Conservation (phyloP, 2,797 vertebrate species). For the Moxostoma hubbsi region DNA sequence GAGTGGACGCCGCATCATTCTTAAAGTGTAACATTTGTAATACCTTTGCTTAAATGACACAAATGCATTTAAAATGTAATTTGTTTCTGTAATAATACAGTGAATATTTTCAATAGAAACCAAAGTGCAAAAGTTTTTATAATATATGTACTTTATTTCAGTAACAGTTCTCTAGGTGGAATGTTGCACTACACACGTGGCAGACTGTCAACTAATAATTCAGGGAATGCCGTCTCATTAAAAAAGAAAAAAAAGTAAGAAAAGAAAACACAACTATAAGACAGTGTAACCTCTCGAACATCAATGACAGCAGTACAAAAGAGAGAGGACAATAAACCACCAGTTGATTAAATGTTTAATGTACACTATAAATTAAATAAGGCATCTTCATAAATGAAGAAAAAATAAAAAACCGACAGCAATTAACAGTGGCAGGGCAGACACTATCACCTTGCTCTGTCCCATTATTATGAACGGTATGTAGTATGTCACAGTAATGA, state of each 20-base stretch:
- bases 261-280: slow-evolving; percentile 15
- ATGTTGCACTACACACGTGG: slow-evolving; percentile 58
- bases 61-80: neutral
- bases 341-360: slow-evolving; percentile 45
- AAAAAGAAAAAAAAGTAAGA: slow-evolving; percentile 41
- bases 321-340: slow-evolving; percentile 38
- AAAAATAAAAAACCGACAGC: neutral
- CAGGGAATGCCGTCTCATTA: slow-evolving; percentile 49
- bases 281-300: slow-evolving; percentile 46
- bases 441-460: neutral
- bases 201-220: slow-evolving; percentile 41
- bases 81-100: neutral
- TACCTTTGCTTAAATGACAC: neutral
- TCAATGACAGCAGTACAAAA: slow-evolving; percentile 38
- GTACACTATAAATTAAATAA: slow-evolving; percentile 59
- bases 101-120: neutral
- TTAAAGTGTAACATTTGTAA: too few species aligned
- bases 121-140: slow-evolving; percentile 27
- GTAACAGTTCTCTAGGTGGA: slow-evolving; percentile 56
- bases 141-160: slow-evolving; percentile 66
- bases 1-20: too few species aligned
- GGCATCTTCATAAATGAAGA: slow-evolving; percentile 43
- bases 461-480: neutral
- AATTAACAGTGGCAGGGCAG: neutral
- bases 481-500: slow-evolving; percentile 11